Percentiles rank a stretch among this genome's conserved stretches.
phyloP scores from a whole-genome alignment of 2,888 invertebrate genomes.

The Drosophila subquinaria region DNA sequence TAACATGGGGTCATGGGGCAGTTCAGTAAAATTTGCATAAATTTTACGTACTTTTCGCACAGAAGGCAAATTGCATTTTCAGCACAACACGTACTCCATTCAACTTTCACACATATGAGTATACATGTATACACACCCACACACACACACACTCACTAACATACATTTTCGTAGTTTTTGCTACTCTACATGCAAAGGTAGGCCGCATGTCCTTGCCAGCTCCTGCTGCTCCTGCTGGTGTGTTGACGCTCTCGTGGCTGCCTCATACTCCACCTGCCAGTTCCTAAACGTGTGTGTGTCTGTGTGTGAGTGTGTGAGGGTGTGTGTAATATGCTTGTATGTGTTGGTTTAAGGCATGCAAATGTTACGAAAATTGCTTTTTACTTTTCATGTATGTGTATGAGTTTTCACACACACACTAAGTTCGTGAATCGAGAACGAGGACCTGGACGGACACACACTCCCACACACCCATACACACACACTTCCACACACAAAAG shows the following conservation, averaged over 20 bases:
- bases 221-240: conserved; percentile 15
- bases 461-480: conserved; percentile 17
- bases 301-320: conserved; percentile 66
- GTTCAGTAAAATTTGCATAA: conserved; percentile 73
- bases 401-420: conserved; percentile 49
- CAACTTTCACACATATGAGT: conserved; percentile 50
- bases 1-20: conserved; percentile 48
- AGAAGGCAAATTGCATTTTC: conserved; percentile 80
- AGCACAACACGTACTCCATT: conserved; percentile 81
- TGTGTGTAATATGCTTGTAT: conserved; percentile 31
- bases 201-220: conserved; percentile 63
- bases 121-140: conserved; percentile 8
- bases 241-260: conserved; percentile 12
- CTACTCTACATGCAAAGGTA: conserved; percentile 60
- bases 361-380: conserved; percentile 82
- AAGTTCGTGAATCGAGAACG: conserved; percentile 42
- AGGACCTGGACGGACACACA: conserved; percentile 29
- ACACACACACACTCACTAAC: conserved; percentile 18
- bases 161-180: conserved; percentile 62
- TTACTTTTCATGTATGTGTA: conserved; percentile 73
- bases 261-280: conserved; percentile 15
- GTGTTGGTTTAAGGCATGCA: conserved; percentile 79
- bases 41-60: conserved; percentile 80
- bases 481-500: conserved; percentile 48
- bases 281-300: conserved; percentile 38